Conservation (phyloP, 2,113 vertebrate species). For the Notarius quadriscutis region DNA sequence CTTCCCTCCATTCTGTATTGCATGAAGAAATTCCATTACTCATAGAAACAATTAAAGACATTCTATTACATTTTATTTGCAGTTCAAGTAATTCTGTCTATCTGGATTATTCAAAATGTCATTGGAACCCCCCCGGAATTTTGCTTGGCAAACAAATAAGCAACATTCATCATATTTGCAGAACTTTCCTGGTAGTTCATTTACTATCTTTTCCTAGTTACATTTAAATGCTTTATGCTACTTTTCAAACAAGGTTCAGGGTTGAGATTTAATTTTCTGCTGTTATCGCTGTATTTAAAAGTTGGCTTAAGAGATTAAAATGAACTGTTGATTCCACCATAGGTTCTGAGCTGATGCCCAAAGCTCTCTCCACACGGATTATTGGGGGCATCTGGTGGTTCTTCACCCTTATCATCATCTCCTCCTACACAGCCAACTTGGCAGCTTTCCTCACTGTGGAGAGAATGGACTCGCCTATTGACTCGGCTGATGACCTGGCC, state of each 20-base stretch:
- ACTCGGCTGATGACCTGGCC: conserved; percentile 94
- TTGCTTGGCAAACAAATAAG: conserved; percentile 20
- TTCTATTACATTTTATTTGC: conserved; percentile 31
- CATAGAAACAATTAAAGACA: conserved; percentile 21
- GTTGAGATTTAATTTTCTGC: conserved; percentile 5
- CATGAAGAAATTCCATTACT: neutral
- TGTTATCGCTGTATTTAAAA: conserved; percentile 17
- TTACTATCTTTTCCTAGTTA: neutral
- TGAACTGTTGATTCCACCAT: conserved; percentile 18
- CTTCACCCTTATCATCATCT: conserved; percentile 99
- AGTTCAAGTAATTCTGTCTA: neutral
- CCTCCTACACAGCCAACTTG: conserved; percentile 97
- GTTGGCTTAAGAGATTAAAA: conserved; percentile 13
- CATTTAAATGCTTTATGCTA: conserved; percentile 25
- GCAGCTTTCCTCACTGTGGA: conserved; percentile 96
- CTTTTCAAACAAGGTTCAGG: conserved; percentile 21
- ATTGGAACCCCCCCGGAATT: conserved; percentile 1
- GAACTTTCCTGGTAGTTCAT: conserved; percentile 25
- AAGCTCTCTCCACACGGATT: conserved; percentile 96
- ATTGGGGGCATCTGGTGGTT: conserved; percentile 99
- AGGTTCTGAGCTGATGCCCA: conserved; percentile 99
- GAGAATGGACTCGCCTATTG: conserved; percentile 95
- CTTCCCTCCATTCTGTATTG: neutral
- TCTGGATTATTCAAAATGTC: conserved; percentile 21
- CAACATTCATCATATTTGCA: conserved; percentile 38